Base-by-base conservation (phyloP, 2,797 vertebrate species). In the Sciaenops ocellatus region DNA sequence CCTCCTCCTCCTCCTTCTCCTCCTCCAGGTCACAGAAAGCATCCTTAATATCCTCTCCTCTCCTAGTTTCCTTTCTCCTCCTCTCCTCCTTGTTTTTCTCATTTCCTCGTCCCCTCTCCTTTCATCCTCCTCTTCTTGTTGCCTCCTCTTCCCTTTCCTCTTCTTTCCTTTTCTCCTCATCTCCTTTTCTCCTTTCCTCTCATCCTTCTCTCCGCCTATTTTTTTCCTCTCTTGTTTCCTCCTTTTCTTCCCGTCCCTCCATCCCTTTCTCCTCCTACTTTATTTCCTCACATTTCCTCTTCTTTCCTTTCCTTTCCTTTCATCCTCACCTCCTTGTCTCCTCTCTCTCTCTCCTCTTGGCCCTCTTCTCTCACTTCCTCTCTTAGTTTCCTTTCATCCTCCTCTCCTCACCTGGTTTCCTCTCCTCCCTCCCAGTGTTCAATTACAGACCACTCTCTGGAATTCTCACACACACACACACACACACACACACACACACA, bases 391-490 rank as follows among this genome's bases (percentile, higher is more conserved):
- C 12, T 57, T 3, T 26, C 5, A 17, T 47, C 7, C 20, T 20
- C 6, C 42, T 13, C 4, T 16, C 8, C 22, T 30, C 1, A n/a
- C 17, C 17, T 46, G 11, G 0, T 6, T 22, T 7, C 10, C 6
- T 26, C 57, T 50, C 69, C 55, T 82, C 17, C 10, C 22, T 69
- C 62, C 42, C 38, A 80, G 61, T 62, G 54, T 81, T 78, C 61
- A 86, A 73, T 88, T 88, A 80, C 74, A 86, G 74, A 86, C 60
- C 62, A 46, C 73, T 79, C 83, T 62, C 59, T 76, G 81, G 85
- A 86, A 87, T 85, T 83, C 79, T 56, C 68, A 67, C 83, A 73
- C 73, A 78, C 82, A 71, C 76, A 65, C 69, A 46, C 61, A 57
- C 56, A 51, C 62, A 65, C 64, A 67, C 65, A 52, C 65, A 24